Percentiles rank a stretch among this genome's conserved stretches.
Evolutionary conservation across 2,888 invertebrate genomes (phyloP).

Genomic region (Abscondita cerata): DNA sequence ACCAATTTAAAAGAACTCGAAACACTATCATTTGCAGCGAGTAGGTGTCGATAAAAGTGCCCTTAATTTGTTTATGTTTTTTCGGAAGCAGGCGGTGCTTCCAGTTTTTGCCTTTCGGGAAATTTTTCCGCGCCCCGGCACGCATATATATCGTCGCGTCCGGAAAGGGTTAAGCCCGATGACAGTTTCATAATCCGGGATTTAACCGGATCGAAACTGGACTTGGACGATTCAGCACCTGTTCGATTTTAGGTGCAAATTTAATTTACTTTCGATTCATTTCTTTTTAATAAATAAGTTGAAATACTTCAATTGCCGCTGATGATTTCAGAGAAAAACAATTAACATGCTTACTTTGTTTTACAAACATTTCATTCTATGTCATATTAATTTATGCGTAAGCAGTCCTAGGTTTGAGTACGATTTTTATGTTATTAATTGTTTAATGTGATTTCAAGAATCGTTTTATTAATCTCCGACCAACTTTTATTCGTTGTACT

Average conservation of each 20-base stretch:
- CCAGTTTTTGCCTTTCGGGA: neutral
- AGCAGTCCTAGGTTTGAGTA: too few relatives aligned
- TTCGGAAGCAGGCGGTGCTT: slow-evolving; percentile 2
- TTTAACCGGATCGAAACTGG: slow-evolving; percentile 37
- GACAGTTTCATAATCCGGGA: slow-evolving; percentile 41
- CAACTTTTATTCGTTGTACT: too few relatives aligned
- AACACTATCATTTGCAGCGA: slow-evolving; percentile 28
- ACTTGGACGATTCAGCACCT: slow-evolving; percentile 35
- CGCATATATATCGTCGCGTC: slow-evolving; percentile 21
- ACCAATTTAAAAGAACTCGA: slow-evolving; percentile 20
- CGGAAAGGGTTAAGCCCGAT: slow-evolving; percentile 36
- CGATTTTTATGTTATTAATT: too few relatives aligned
- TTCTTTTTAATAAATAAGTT: too few relatives aligned
- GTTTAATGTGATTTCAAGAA: too few relatives aligned
- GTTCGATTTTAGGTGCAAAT: slow-evolving; percentile 17
- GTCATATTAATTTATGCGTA: too few relatives aligned
- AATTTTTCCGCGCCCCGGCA: neutral
- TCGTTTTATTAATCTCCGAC: too few relatives aligned
- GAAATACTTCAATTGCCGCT: too few relatives aligned
- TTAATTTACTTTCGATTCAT: neutral
- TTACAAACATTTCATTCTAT: too few relatives aligned
- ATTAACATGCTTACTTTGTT: too few relatives aligned
- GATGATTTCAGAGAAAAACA: too few relatives aligned
- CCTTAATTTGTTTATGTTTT: slow-evolving; percentile 13
- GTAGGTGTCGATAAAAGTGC: slow-evolving; percentile 31